Percentiles rank a stretch among this genome's conserved stretches.
phyloP scores from a whole-genome alignment of 2,113 vertebrate species.

The Perca fluviatilis region DNA sequence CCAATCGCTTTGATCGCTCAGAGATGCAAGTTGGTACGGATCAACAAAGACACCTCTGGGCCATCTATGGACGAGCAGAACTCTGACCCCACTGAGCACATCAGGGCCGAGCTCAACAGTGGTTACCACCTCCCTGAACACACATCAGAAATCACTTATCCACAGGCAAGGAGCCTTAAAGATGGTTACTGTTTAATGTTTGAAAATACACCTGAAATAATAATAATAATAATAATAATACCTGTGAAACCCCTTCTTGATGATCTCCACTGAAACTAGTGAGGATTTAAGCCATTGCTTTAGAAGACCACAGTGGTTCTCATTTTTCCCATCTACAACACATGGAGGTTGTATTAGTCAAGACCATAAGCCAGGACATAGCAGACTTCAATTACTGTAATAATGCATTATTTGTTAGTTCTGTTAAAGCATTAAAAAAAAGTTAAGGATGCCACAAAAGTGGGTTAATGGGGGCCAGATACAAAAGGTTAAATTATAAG shows the following conservation, averaged over 20 bases:
- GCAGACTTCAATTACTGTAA: neutral
- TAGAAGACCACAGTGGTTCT: slow-evolving; percentile 54
- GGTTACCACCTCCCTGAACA: slow-evolving; percentile 88
- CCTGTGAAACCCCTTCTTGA: slow-evolving; percentile 85
- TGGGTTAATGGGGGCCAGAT: too few species aligned
- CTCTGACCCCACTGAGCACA: slow-evolving; percentile 69
- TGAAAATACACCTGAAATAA: neutral
- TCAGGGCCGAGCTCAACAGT: slow-evolving; percentile 80
- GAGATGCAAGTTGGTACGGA: slow-evolving; percentile 89
- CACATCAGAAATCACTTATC: neutral
- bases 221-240: slow-evolving; percentile 30
- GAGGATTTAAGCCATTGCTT: slow-evolving; percentile 64
- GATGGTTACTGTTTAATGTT: neutral
- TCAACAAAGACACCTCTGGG: slow-evolving; percentile 91
- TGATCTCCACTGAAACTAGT: slow-evolving; percentile 70
- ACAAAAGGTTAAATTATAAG: neutral
- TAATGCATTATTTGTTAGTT: neutral
- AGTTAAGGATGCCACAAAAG: neutral
- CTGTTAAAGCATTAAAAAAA: neutral
- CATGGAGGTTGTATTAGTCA: neutral
- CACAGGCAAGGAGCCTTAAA: neutral
- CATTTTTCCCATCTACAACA: slow-evolving; percentile 52
- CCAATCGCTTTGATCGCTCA: slow-evolving; percentile 84
- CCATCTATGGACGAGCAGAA: slow-evolving; percentile 84
- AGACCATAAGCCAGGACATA: neutral